phyloP scores from a whole-genome alignment of 2,113 vertebrate genomes.

The Odontophorus gujanensis region DNA sequence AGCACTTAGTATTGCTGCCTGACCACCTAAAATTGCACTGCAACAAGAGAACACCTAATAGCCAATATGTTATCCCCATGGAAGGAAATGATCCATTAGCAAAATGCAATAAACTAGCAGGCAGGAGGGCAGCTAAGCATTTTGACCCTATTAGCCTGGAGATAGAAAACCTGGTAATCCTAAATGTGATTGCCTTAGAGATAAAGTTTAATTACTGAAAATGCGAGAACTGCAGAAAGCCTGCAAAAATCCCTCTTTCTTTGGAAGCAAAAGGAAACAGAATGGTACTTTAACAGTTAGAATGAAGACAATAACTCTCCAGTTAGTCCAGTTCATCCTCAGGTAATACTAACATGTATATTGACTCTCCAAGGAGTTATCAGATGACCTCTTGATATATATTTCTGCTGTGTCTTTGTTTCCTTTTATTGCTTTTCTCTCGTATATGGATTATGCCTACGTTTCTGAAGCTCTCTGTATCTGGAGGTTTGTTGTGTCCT shows the following conservation, averaged over 20 bases:
- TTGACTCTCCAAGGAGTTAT: background rate
- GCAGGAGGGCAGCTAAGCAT: slow-evolving; percentile 62
- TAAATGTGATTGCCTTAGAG: slow-evolving; percentile 56
- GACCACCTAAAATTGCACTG: slow-evolving; percentile 41
- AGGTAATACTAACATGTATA: background rate
- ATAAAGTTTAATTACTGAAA: slow-evolving; percentile 70
- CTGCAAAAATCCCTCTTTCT: background rate
- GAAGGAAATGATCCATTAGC: slow-evolving; percentile 65
- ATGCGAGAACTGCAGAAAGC: slow-evolving; percentile 43
- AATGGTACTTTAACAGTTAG: background rate
- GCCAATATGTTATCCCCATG: background rate
- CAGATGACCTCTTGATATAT: background rate
- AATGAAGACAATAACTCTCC: background rate
- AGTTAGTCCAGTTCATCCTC: background rate
- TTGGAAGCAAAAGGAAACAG: background rate
- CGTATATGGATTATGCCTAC: background rate
- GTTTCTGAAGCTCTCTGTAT: background rate
- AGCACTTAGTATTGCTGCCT: slow-evolving; percentile 25
- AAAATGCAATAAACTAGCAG: slow-evolving; percentile 61
- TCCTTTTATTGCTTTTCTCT: background rate
- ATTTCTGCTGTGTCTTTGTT: background rate
- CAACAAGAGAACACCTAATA: slow-evolving; percentile 49
- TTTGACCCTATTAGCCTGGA: slow-evolving; percentile 57
- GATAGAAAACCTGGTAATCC: slow-evolving; percentile 58
- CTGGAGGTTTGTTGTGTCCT: background rate